Conservation (phyloP, 2,888 invertebrate species). For the Nowickia ferox region DNA sequence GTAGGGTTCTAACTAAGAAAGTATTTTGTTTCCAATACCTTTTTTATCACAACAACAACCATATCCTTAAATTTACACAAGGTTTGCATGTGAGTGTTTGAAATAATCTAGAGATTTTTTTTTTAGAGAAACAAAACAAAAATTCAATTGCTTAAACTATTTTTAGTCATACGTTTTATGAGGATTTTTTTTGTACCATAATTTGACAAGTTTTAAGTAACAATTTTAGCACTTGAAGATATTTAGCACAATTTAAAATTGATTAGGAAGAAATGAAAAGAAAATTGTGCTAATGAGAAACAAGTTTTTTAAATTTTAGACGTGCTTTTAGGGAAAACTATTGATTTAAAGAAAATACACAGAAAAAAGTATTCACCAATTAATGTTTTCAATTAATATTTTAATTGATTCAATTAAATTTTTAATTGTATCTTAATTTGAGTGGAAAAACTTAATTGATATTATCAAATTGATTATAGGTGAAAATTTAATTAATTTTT, state of each 20-base stretch:
- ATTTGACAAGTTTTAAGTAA: conserved; percentile 47
- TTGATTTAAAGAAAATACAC: too few relatives aligned
- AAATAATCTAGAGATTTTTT: conserved; percentile 12
- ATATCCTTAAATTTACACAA: background rate
- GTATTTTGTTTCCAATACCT: conserved; percentile 28
- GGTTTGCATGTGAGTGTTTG: background rate
- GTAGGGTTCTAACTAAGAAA: background rate
- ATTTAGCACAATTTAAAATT: conserved; percentile 28
- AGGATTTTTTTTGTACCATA: background rate
- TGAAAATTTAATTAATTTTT: too few relatives aligned
- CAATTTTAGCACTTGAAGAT: conserved; percentile 61
- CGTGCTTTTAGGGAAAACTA: too few relatives aligned
- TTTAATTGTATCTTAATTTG: too few relatives aligned
- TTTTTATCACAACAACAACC: background rate
- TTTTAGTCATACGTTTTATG: conserved; percentile 33
- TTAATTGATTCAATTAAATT: too few relatives aligned
- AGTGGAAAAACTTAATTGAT: too few relatives aligned
- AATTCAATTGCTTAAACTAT: conserved; percentile 42
- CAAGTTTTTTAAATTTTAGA: too few relatives aligned
- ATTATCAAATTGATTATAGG: too few relatives aligned
- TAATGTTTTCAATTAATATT: too few relatives aligned
- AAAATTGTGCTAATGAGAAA: background rate
- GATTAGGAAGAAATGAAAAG: background rate
- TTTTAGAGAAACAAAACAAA: background rate
- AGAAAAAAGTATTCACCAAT: too few relatives aligned